phyloP scores from a whole-genome alignment of 2,888 invertebrate genomes.

The Scaptomyza cyrtandrae region DNA sequence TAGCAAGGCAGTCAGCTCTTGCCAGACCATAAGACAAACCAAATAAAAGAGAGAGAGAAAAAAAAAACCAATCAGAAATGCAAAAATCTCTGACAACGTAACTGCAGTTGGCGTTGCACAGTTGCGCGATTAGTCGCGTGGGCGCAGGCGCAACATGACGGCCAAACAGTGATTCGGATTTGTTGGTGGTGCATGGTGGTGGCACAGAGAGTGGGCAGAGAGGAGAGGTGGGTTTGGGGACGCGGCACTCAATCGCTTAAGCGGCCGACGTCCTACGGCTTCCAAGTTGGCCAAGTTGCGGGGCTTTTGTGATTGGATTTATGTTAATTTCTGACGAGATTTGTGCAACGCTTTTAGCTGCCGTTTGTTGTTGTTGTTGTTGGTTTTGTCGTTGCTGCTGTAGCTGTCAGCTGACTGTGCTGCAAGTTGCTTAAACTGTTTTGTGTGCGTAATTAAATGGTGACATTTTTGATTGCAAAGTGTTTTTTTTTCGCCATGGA shows the following conservation, averaged over 20 bases:
- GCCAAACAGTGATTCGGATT: constrained; percentile 65
- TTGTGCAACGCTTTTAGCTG: constrained; percentile 72
- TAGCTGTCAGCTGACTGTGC: constrained; percentile 63
- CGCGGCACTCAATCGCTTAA: constrained; percentile 51
- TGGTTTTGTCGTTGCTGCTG: constrained; percentile 29
- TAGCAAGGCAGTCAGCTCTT: constrained; percentile 4
- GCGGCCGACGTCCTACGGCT: constrained; percentile 71
- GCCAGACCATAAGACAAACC: constrained; percentile 15
- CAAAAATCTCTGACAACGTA: constrained; percentile 73
- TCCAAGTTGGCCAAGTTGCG: constrained; percentile 65
- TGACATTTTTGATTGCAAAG: constrained; percentile 78
- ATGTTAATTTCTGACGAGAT: constrained; percentile 78
- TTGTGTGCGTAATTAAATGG: constrained; percentile 79
- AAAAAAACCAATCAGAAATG: constrained; percentile 61
- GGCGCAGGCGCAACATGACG: constrained; percentile 78
- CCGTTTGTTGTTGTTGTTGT: constrained; percentile 52
- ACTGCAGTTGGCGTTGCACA: constrained; percentile 76
- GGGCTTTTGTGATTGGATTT: constrained; percentile 77
- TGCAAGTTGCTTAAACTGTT: constrained; percentile 74
- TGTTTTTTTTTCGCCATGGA: constrained; percentile 41
- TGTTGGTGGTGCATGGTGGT: constrained; percentile 8
- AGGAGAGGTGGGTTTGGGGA: constrained; percentile 2
- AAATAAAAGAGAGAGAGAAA: constrained; percentile 37
- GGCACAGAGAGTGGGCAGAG: not conserved
- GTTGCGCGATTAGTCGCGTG: constrained; percentile 71